Percentiles rank a stretch among this genome's conserved stretches.
Conservation (phyloP, 2,797 vertebrate genomes). For the Xenentodon cancila region DNA sequence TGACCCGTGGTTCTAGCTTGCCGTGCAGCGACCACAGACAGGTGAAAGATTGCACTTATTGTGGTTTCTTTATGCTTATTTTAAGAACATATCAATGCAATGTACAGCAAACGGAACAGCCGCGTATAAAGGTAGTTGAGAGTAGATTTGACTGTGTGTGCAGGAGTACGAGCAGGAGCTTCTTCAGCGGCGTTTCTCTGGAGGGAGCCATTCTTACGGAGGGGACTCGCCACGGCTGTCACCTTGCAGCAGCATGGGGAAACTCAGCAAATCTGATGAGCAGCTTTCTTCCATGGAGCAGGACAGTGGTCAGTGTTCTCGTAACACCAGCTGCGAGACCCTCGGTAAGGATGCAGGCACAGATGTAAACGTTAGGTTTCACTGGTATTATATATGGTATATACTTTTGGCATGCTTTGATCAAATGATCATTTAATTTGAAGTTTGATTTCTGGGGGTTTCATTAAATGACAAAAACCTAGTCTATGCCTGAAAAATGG, state of each 20-base stretch:
- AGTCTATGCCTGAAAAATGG: too few relatives aligned
- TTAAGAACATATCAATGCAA: neutral
- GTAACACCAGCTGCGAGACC: conserved; percentile 99
- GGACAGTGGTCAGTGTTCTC: conserved; percentile 97
- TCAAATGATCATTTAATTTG: too few relatives aligned
- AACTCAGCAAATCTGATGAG: conserved; percentile 97
- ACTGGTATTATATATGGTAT: neutral
- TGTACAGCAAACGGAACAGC: neutral
- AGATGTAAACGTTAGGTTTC: neutral
- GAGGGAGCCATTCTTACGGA: conserved; percentile 94
- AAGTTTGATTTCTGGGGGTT: too few relatives aligned
- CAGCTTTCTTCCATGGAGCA: conserved; percentile 96
- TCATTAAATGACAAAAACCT: too few relatives aligned
- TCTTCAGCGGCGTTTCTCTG: conserved; percentile 92
- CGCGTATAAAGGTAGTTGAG: neutral
- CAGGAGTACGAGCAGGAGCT: conserved; percentile 94
- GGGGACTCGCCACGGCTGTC: conserved; percentile 95
- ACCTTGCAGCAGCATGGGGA: conserved; percentile 95
- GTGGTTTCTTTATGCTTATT: neutral
- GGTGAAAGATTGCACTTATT: conserved; percentile 72
- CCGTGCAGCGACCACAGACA: conserved; percentile 92
- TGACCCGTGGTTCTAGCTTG: conserved; percentile 95
- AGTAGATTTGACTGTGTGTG: neutral
- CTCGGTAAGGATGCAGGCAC: conserved; percentile 84
- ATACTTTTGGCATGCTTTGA: too few relatives aligned